These are phyloP conservation scores for Diplolepis rosae DNA, from an alignment of 2,888 invertebrate species.

Conservation along the genomic window DNA sequence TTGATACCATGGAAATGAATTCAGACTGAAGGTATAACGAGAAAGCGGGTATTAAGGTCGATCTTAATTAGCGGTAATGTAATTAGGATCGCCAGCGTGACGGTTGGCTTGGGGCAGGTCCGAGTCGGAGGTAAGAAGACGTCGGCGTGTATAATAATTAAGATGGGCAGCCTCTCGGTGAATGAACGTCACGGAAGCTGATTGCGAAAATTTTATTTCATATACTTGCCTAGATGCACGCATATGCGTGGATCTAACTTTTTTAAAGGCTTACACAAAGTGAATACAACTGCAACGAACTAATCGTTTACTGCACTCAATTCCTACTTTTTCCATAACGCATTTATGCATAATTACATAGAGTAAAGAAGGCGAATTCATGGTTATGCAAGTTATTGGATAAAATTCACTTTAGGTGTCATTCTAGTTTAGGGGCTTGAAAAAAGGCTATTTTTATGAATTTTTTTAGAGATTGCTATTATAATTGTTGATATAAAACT, in stretches of 20 bases:
- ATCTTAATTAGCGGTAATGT: slow-evolving; percentile 72
- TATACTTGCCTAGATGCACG: slow-evolving; percentile 8
- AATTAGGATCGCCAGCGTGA: slow-evolving; percentile 72
- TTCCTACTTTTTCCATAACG: neutral
- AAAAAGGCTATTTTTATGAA: no score
- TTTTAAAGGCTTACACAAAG: neutral
- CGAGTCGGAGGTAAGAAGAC: slow-evolving; percentile 65
- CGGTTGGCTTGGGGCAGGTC: slow-evolving; percentile 68
- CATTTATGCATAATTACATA: neutral
- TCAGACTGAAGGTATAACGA: slow-evolving; percentile 60
- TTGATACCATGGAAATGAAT: slow-evolving; percentile 54
- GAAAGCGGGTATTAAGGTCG: slow-evolving; percentile 69
- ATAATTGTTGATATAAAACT: no score
- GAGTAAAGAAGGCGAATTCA: neutral
- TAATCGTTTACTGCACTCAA: neutral
- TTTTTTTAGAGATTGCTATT: no score
- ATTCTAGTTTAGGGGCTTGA: no score
- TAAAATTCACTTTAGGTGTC: no score
- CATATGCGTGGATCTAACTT: neutral
- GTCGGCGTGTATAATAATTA: slow-evolving; percentile 67
- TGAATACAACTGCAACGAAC: neutral
- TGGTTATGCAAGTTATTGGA: no score
- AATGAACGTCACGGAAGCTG: slow-evolving; percentile 68
- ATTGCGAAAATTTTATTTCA: slow-evolving; percentile 53
- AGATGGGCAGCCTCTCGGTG: slow-evolving; percentile 63